Percentiles rank a stretch among this genome's conserved stretches.
phyloP scores from a whole-genome alignment of 2,113 vertebrate genomes.

The Lampris incognitus region DNA sequence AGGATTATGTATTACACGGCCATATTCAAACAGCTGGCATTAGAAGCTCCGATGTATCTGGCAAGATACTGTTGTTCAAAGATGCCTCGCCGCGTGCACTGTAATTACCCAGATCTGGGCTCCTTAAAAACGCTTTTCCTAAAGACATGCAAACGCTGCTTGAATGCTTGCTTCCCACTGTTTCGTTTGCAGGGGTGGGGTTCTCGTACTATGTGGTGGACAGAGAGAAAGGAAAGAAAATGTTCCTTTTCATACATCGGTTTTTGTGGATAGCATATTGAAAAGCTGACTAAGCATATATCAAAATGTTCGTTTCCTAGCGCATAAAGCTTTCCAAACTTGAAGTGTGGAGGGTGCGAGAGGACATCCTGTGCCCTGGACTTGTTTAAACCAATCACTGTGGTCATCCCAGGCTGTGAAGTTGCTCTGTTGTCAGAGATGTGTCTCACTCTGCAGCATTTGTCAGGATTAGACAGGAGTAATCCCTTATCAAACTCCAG shows the following conservation, averaged over 20 bases:
- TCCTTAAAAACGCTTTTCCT: slow-evolving; percentile 58
- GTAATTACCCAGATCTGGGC: slow-evolving; percentile 64
- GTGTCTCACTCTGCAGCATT: slow-evolving; percentile 74
- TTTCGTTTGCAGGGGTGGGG: slow-evolving; percentile 17
- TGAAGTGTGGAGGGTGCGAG: background rate
- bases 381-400: slow-evolving; percentile 57
- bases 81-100: slow-evolving; percentile 49
- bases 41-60: slow-evolving; percentile 67
- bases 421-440: slow-evolving; percentile 70
- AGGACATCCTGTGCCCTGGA: slow-evolving; percentile 29
- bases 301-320: background rate
- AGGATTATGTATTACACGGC: slow-evolving; percentile 80
- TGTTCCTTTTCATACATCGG: slow-evolving; percentile 5
- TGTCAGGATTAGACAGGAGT: slow-evolving; percentile 81
- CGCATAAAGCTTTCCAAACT: slow-evolving; percentile 3
- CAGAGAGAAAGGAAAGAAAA: slow-evolving; percentile 3
- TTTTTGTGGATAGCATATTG: background rate
- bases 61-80: slow-evolving; percentile 63
- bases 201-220: slow-evolving; percentile 24
- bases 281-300: background rate
- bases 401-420: slow-evolving; percentile 63
- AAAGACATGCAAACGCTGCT: slow-evolving; percentile 37
- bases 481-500: slow-evolving; percentile 79
- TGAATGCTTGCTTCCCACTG: slow-evolving; percentile 31
- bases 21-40: slow-evolving; percentile 73